Evolutionary conservation across 2,888 invertebrate genomes (phyloP).

Genomic region (Oligia strigilis): DNA sequence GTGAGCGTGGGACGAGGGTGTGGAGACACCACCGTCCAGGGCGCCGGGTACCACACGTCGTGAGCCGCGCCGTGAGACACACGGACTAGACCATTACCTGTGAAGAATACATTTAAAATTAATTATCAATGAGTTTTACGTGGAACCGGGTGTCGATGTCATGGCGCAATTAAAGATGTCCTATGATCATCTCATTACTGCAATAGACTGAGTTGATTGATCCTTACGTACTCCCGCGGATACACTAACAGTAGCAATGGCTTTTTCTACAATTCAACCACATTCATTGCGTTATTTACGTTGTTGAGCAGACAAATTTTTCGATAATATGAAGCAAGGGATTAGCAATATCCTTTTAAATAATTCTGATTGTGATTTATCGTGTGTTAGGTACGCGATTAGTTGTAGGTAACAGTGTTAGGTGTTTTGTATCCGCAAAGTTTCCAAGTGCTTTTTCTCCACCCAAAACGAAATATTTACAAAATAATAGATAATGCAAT

Average conservation of each 20-base stretch:
- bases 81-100: conserved; percentile 92
- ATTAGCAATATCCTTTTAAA: no score
- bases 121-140: background rate
- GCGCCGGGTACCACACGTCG: conserved; percentile 92
- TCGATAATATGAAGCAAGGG: no score
- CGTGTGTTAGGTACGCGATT: no score
- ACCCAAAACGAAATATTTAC: background rate
- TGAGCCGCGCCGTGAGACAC: conserved; percentile 91
- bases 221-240: background rate
- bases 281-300: no score
- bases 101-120: conserved; percentile 18
- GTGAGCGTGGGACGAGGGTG: conserved; percentile 92
- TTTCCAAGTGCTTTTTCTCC: background rate
- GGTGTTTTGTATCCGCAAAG: no score
- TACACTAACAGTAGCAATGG: no score
- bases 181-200: background rate
- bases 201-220: background rate
- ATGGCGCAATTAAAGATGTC: background rate
- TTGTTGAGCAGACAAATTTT: no score
- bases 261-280: no score
- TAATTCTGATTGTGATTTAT: no score
- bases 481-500: background rate
- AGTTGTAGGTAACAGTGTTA: background rate
- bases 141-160: background rate
- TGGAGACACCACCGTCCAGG: conserved; percentile 91